Evolutionary conservation across 1,140 invertebrate genomes (phyloP), one percentile per base, ranked within the genome.

Genomic region (Chionoecetes opilio): DNA sequence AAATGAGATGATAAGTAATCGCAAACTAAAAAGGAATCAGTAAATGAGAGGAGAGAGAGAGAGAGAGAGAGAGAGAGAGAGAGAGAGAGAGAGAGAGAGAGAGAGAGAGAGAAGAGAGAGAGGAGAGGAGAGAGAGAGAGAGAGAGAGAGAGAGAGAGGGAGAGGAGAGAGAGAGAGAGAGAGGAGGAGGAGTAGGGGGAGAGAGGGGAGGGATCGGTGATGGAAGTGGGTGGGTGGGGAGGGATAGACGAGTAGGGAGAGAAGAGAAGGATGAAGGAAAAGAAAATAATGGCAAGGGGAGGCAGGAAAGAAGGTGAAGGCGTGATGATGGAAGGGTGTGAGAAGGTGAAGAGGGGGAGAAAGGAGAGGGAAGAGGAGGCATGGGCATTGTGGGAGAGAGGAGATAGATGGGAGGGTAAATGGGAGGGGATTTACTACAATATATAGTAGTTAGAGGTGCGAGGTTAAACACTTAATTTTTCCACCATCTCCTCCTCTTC

Each of bases 121-220:
- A 26, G 75, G 29, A n/a, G 35, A 75, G 46, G 86, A 53, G 92
- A 26, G 82, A 85, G 82, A n/a, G 32, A 85, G 92, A 34, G 35
- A 34, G 91, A 34, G n/a, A 32, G 82, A 86, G 82, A 46, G 29
- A 46, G 82, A 93, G 82, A 85, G 92, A 35, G 46, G 29, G 37
- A 46, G 26, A 9, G 75, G n/a, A 63, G 34, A 32, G 41, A 91
- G 90, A 32, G 17, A 31, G 41, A 63, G 46, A 31, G 9, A 32
- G 37, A 29, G 37, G 85, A 38, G n/a, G 37, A 31, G 32, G 84
- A 86, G 84, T 3, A 37, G 35, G 35, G 21, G 29, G 35, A 35
- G 26, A 86, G 35, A 26, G 21, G 11, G 29, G 9, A 34, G 85
- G 6, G 34, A 29, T 26, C 8, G 85, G 37, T 21, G 11, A n/a